Conservation (phyloP, 2,113 vertebrate genomes). For the Eira barbara region DNA sequence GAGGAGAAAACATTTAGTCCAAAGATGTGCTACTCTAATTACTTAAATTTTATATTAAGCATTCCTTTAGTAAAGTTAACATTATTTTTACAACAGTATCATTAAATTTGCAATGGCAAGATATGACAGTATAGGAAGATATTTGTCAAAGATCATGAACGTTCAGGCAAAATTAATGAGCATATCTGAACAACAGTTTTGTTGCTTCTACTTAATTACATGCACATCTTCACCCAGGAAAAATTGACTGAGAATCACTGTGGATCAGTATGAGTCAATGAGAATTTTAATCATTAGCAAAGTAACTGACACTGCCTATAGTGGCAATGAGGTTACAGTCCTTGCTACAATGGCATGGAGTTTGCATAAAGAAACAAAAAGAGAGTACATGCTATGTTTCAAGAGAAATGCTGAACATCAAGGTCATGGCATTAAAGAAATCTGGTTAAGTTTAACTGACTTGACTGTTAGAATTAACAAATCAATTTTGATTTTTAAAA, state of each 20-base stretch:
- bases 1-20: background rate
- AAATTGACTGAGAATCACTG: background rate
- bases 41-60: background rate
- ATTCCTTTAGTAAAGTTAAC: background rate
- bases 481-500: background rate
- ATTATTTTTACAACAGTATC: background rate
- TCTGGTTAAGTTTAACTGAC: background rate
- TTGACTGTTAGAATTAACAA: background rate
- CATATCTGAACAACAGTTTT: background rate
- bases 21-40: background rate
- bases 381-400: background rate
- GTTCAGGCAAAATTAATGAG: background rate
- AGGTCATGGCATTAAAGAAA: background rate
- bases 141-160: background rate
- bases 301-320: background rate
- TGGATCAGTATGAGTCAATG: conserved; percentile 20
- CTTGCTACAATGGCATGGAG: background rate
- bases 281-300: conserved; percentile 50
- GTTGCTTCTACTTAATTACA: background rate
- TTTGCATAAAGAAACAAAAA: background rate
- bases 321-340: background rate
- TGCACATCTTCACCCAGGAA: background rate
- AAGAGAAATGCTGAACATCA: background rate
- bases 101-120: background rate
- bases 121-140: background rate